phyloP scores from a whole-genome alignment of 2,797 vertebrate species.

The Cuculus canorus region DNA sequence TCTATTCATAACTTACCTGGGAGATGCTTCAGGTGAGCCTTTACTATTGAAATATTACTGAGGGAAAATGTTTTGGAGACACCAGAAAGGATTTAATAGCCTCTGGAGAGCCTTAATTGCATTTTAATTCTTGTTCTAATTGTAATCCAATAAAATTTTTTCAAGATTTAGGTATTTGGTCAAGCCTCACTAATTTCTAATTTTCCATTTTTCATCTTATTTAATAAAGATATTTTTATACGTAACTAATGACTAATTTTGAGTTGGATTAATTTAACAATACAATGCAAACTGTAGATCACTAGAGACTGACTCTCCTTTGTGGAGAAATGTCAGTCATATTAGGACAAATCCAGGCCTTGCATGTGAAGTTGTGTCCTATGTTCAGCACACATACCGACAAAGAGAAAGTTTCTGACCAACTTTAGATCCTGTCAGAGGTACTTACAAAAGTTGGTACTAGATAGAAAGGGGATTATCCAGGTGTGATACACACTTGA shows the following conservation, averaged over 20 bases:
- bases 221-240: not conserved
- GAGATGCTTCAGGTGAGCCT: not conserved
- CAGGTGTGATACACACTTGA: too few species aligned
- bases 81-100: not conserved
- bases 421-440: not conserved
- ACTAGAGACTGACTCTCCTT: not conserved
- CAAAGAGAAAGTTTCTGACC: not conserved
- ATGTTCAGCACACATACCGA: fast-evolving
- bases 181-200: conserved; percentile 27
- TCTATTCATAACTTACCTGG: not conserved
- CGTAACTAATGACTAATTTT: not conserved
- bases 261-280: not conserved
- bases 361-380: not conserved
- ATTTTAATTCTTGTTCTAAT: conserved; percentile 26
- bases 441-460: not conserved
- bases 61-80: not conserved
- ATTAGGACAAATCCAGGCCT: fast-evolving
- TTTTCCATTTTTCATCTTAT: not conserved
- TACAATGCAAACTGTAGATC: not conserved
- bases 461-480: not conserved
- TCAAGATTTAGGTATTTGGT: not conserved
- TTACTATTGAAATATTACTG: not conserved
- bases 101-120: not conserved
- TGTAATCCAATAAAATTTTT: not conserved
- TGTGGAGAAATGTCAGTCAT: not conserved